These are phyloP conservation scores for Psilanteris sp. DNA, from an alignment of 1,140 invertebrate species.

Conservation along the genomic window DNA sequence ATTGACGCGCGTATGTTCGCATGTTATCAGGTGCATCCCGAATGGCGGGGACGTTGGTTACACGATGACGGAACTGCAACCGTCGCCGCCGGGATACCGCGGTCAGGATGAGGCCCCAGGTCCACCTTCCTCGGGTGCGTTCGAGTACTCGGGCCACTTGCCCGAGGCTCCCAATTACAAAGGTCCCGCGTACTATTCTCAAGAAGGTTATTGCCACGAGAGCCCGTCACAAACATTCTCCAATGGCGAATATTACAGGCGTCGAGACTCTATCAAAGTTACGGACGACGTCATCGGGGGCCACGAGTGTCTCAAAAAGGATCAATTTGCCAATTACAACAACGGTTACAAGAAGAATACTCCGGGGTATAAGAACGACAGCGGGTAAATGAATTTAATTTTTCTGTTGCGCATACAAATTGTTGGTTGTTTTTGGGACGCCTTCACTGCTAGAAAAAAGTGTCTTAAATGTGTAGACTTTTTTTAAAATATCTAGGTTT, in stretches of 20 bases:
- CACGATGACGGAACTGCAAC: conserved; percentile 81
- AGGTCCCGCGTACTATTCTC: conserved; percentile 68
- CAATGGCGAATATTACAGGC: conserved; percentile 69
- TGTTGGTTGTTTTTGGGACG: no score
- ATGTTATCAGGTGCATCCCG: conserved; percentile 75
- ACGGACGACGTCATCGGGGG: conserved; percentile 66
- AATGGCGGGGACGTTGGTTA: conserved; percentile 78
- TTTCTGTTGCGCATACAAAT: no score
- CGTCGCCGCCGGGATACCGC: conserved; percentile 77
- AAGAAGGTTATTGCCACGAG: conserved; percentile 73
- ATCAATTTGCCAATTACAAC: conserved; percentile 74
- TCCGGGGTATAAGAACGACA: conserved; percentile 78
- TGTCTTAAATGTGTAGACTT: no score
- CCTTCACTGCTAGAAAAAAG: no score
- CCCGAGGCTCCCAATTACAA: conserved; percentile 75
- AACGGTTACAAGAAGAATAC: conserved; percentile 78
- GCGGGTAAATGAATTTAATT: conserved; percentile 71
- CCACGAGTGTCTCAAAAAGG: conserved; percentile 66
- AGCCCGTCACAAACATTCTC: conserved; percentile 66
- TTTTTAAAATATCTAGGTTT: no score
- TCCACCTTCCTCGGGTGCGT: conserved; percentile 71
- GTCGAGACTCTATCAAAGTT: conserved; percentile 68
- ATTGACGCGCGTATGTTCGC: conserved; percentile 11
- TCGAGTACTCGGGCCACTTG: conserved; percentile 75
- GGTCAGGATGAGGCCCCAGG: conserved; percentile 78